phyloP scores from a whole-genome alignment of 2,797 vertebrate species.

The Brachyalestes nurse region DNA sequence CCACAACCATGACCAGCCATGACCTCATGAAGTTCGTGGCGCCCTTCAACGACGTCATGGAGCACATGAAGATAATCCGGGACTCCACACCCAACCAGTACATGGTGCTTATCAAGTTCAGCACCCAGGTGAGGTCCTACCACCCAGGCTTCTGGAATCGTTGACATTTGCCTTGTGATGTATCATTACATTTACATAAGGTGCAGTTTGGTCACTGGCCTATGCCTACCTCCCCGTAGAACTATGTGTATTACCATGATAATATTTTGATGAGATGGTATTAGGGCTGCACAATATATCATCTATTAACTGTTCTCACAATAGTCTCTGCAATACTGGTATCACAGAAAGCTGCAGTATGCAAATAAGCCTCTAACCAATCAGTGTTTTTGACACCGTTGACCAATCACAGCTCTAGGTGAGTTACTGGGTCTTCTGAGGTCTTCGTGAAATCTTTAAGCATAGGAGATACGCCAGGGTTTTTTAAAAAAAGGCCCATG shows the following conservation, averaged over 20 bases:
- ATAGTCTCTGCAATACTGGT: too few species aligned
- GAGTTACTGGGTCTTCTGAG: too few species aligned
- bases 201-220: background rate
- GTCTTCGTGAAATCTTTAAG: too few species aligned
- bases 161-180: background rate
- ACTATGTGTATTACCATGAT: background rate
- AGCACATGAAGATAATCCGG: constrained; percentile 99
- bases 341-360: too few species aligned
- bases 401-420: too few species aligned
- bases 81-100: constrained; percentile 98
- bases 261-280: background rate
- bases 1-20: constrained; percentile 96
- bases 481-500: too few species aligned
- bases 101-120: constrained; percentile 97
- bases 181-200: background rate
- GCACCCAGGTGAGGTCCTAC: constrained; percentile 82
- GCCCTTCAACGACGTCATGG: constrained; percentile 93
- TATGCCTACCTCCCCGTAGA: background rate
- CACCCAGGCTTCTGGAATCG: background rate
- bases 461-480: too few species aligned
- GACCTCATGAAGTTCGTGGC: constrained; percentile 99
- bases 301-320: too few species aligned
- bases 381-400: too few species aligned
- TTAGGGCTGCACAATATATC: too few species aligned
- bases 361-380: too few species aligned